phyloP scores from a whole-genome alignment of 2,797 vertebrate genomes.

The Otus scops region DNA sequence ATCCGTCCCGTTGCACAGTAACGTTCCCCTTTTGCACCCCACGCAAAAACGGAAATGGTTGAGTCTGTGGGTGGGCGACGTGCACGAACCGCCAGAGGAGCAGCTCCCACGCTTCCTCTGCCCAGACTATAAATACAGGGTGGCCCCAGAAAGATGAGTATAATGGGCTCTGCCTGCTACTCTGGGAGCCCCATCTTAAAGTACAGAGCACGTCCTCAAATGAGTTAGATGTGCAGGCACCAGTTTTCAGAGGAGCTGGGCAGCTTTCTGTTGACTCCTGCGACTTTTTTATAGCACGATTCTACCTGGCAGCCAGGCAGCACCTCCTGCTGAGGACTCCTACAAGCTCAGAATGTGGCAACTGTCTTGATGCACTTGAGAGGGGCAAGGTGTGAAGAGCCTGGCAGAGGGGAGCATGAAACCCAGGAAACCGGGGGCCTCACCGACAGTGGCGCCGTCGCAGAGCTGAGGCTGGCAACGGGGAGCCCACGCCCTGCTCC shows the following conservation, averaged over 20 bases:
- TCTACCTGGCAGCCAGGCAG: background rate
- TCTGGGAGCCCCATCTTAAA: rapidly evolving
- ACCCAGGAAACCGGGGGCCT: background rate
- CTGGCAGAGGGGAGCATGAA: background rate
- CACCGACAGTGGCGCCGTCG: rapidly evolving
- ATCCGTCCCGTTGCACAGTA: rapidly evolving
- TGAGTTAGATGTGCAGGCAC: background rate
- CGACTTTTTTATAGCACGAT: rapidly evolving
- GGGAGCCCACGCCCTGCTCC: background rate
- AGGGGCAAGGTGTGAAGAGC: background rate
- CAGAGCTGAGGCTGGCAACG: background rate
- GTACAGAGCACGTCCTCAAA: background rate
- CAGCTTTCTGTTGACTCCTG: background rate
- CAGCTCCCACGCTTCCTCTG: background rate
- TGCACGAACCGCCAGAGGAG: rapidly evolving
- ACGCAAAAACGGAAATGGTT: rapidly evolving
- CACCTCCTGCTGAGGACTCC: background rate
- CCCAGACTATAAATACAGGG: rapidly evolving
- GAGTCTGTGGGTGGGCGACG: background rate
- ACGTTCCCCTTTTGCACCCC: background rate
- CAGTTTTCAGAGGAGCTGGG: background rate
- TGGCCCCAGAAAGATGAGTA: background rate
- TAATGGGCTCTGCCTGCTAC: background rate
- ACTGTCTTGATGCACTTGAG: rapidly evolving
- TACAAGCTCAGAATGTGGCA: rapidly evolving